Evolutionary conservation across 2,888 invertebrate species (phyloP), one percentile per base, ranked within the genome.

Genomic region (Unio pictorum): DNA sequence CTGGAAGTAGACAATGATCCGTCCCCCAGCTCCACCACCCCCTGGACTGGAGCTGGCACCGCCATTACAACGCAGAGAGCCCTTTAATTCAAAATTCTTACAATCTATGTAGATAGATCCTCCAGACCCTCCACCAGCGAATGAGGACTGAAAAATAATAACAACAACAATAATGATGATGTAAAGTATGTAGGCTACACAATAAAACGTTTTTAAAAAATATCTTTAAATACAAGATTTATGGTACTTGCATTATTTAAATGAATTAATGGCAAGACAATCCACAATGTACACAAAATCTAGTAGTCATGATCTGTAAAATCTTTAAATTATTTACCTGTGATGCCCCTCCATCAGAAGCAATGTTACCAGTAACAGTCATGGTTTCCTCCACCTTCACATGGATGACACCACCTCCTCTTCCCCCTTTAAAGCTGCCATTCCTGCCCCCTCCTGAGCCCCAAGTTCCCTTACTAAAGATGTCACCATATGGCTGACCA

Each of bases 11-110:
- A 80, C 74, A 34, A 71, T 73, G 5, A 85, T 75, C 30, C 78
- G 62, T 3, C 85, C 85, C 20, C 84, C 85, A 26, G 83, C 78
- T 18, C 85, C 85, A 20, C 84, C 84, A 4, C 85, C 85, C 17
- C 84, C 83, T 7, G 56, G 63, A 5, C 71, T 68, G 8, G 28
- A 30, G 11, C 77, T 78, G 28, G 61, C 66, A 0, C 85, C 85
- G 56, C 85, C 85, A 62, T 81, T 81, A 66, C 78, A 75, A 55
- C 71, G 71, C 15, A 85, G 61, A 23, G 65, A 66, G n/a, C 81
- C 83, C 11, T 72, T 72, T 62, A 82, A 71, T 15, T 34, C 71
- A 57, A 78, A 72, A 7, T 34, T 34, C 11, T 63, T 55, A 66
- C 71, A 71, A 15, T 55, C 56, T 3, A 76, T 64, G 56, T 72